Percentiles rank a stretch among this genome's conserved stretches.
These are phyloP conservation scores for Cephus pulcher DNA, from an alignment of 2,888 invertebrate genomes.

Conservation along the genomic window DNA sequence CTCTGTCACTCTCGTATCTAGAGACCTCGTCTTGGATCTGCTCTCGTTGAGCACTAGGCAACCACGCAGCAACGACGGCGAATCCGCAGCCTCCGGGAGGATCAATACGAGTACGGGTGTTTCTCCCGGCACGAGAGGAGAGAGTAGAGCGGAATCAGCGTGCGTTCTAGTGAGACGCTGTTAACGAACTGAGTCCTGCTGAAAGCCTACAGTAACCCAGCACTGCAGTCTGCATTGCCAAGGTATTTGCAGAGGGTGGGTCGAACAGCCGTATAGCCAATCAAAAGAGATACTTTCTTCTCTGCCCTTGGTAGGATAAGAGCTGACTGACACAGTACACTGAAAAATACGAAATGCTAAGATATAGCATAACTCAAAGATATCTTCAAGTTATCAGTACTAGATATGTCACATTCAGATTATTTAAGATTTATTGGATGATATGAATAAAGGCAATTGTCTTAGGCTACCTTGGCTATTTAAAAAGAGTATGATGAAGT, in stretches of 20 bases:
- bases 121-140: not conserved
- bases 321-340: too few relatives aligned
- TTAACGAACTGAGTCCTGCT: constrained; percentile 16
- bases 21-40: not conserved
- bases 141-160: not conserved
- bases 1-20: not conserved
- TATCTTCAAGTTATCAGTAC: too few relatives aligned
- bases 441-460: too few relatives aligned
- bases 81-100: constrained; percentile 9
- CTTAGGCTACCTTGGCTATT: too few relatives aligned
- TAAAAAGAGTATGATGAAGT: not conserved
- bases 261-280: not conserved
- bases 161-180: constrained; percentile 11
- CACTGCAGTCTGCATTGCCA: not conserved
- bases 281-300: not conserved
- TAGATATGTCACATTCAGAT: too few relatives aligned
- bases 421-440: too few relatives aligned
- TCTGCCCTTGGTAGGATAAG: not conserved
- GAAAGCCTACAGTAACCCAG: not conserved
- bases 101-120: constrained; percentile 6
- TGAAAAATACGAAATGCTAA: too few relatives aligned
- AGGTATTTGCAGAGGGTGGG: not conserved
- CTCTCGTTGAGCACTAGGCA: not conserved
- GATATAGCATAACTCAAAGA: too few relatives aligned
- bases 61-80: not conserved